Conservation (phyloP, 2,888 invertebrate species). For the Sphecodes monilicornis region DNA sequence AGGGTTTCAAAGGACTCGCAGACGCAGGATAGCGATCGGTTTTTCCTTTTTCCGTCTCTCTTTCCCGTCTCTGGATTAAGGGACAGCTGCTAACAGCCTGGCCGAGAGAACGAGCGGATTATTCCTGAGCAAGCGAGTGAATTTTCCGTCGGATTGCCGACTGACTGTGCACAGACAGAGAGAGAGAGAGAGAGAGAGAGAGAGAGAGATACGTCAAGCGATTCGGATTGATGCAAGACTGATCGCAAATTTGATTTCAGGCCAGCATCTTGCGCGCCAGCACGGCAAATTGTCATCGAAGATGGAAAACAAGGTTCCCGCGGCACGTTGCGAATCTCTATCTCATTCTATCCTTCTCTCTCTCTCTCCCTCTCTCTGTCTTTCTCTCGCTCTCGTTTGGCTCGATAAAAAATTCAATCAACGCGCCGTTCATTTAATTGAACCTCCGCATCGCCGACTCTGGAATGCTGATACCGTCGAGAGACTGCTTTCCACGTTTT, state of each 20-base stretch:
- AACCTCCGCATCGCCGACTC: not conserved
- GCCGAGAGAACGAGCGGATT: conserved; percentile 49
- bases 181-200: not conserved
- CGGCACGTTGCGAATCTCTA: not conserved
- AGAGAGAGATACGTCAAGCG: not conserved
- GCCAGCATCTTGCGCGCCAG: not conserved
- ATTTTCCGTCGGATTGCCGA: conserved; percentile 42
- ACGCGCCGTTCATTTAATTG: conserved; percentile 31
- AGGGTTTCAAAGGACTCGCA: conserved; percentile 55
- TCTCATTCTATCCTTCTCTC: not conserved
- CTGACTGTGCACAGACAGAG: not conserved
- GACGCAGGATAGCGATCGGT: conserved; percentile 36
- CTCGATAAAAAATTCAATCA: conserved; percentile 33
- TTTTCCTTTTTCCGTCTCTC: conserved; percentile 19
- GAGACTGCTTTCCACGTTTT: not conserved
- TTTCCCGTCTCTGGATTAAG: conserved; percentile 62
- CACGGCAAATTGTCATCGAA: conserved; percentile 50
- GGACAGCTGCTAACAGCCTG: conserved; percentile 53
- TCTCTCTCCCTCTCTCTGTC: not conserved
- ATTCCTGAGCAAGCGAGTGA: conserved; percentile 58
- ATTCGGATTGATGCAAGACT: conserved; percentile 22
- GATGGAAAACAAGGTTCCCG: conserved; percentile 31
- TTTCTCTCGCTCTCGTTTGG: not conserved
- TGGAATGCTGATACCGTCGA: conserved; percentile 4
- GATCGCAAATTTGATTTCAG: conserved; percentile 51